Evolutionary conservation across 2,888 invertebrate genomes (phyloP), one percentile per base, ranked within the genome.

Genomic region (Norana najaformis): DNA sequence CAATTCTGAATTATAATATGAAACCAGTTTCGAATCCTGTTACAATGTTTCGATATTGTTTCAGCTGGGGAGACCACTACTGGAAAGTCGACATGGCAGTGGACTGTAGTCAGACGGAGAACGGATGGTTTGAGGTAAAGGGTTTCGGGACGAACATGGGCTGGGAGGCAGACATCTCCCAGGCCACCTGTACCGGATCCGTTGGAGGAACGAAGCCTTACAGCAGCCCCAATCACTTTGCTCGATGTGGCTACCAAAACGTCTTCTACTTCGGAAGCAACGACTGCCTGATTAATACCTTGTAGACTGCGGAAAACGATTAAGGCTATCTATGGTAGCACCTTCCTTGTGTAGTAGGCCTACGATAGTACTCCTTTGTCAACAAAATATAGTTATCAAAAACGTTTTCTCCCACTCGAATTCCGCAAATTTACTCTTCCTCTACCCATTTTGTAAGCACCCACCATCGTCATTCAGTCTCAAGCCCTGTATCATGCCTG

Each of bases 71-170:
- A 3, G 92, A 93, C 23, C 93, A 93, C 89, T 94, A 95, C 91
- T 95, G 95, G 95, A 93, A 94, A 92, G 93, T 93, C 34, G 93
- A 94, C 89, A 82, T 95, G 39, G 92, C 93, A 30, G 94, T 95
- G 93, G 94, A 95, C 91, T 95, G 95, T 91, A 91, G 92, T 4
- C 92, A 93, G 90, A 92, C 93, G 0, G 93, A 94, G 89, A 91
- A 93, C 18, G 95, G 95, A 30, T 95, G 95, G 95, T 95, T 95
- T 91, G 95, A 95, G 92, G 89, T 95, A 37, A 95, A 95, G 92
- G 93, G 92, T 6, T 93, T 93, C 90, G 93, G 94, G n/a, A 38
- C 11, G 41, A 88, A 23, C 38, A 35, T 38, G 30, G 90, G 92
- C 91, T 95, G 95, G 95, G 95, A 95, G 90, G 88, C 90, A 11